phyloP scores from a whole-genome alignment of 2,888 invertebrate genomes.

The Melangyna quadrimaculata region DNA sequence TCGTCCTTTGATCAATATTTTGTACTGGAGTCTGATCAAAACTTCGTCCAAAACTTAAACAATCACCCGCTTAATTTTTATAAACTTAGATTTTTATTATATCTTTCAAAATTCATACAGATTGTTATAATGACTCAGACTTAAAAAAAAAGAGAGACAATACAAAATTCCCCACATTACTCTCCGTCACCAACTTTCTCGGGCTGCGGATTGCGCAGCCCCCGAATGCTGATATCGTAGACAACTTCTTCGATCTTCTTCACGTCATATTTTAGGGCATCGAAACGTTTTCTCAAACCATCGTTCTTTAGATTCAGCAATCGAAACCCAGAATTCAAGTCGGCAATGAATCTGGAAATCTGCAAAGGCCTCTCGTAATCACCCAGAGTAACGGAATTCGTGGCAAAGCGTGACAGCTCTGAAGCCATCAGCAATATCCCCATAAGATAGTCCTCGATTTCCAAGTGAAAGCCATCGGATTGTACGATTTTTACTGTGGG shows the following conservation, averaged over 20 bases:
- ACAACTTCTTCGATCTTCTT: conserved; percentile 96
- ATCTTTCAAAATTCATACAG: neutral
- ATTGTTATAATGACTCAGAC: neutral
- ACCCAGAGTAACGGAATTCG: conserved; percentile 92
- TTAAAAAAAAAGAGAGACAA: neutral
- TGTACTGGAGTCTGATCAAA: too few species aligned
- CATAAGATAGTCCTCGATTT: conserved; percentile 94
- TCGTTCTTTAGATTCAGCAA: conserved; percentile 95
- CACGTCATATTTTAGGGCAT: conserved; percentile 94
- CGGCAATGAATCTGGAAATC: conserved; percentile 92
- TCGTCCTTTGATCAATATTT: too few species aligned
- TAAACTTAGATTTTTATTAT: conserved; percentile 17
- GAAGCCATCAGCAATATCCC: conserved; percentile 91
- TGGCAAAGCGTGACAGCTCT: conserved; percentile 91
- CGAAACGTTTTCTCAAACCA: conserved; percentile 91
- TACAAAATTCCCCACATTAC: neutral
- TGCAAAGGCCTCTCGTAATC: conserved; percentile 90
- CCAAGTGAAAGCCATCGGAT: conserved; percentile 91
- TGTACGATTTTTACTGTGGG: conserved; percentile 85
- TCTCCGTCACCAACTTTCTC: conserved; percentile 11
- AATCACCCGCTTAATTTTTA: too few species aligned
- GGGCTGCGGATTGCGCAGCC: conserved; percentile 81
- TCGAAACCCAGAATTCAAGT: conserved; percentile 94
- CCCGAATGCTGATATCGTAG: conserved; percentile 92
- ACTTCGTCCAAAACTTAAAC: too few species aligned